Percentiles rank a stretch among this genome's conserved stretches.
These are phyloP conservation scores for Itoplectis maculator DNA, from an alignment of 2,888 invertebrate species.

Conservation along the genomic window DNA sequence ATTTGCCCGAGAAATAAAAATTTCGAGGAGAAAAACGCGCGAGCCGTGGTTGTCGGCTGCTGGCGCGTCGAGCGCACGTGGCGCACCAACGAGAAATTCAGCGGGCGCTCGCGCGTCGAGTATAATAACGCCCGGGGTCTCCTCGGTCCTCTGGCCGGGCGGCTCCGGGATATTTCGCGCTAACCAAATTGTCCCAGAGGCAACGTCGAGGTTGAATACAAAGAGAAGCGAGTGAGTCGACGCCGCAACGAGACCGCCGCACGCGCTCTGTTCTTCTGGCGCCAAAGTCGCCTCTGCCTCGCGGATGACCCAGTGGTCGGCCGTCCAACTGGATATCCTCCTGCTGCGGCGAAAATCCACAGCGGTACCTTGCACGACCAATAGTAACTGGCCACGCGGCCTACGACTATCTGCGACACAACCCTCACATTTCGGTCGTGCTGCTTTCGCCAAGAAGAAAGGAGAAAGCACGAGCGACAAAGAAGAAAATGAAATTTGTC, in stretches of 20 bases:
- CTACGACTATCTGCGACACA: no score
- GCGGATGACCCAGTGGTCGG: no score
- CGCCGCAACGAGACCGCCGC: neutral
- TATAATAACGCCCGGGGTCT: slow-evolving; percentile 40
- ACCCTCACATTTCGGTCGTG: no score
- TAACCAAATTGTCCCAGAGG: slow-evolving; percentile 65
- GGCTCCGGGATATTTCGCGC: slow-evolving; percentile 49
- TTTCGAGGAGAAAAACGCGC: no score
- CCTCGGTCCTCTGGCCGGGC: slow-evolving; percentile 15
- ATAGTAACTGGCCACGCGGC: no score
- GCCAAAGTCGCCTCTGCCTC: no score
- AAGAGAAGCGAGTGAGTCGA: slow-evolving; percentile 51
- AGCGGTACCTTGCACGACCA: no score
- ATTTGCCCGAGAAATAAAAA: no score
- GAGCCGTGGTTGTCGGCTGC: slow-evolving; percentile 52
- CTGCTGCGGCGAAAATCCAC: no score
- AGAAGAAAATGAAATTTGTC: slow-evolving; percentile 36
- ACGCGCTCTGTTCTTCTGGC: no score
- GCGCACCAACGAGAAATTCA: slow-evolving; percentile 54
- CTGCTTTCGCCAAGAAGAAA: slow-evolving; percentile 2
- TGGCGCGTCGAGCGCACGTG: slow-evolving; percentile 39
- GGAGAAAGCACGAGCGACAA: neutral
- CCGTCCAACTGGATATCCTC: no score
- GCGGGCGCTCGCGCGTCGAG: slow-evolving; percentile 43
- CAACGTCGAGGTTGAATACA: slow-evolving; percentile 61